phyloP scores from a whole-genome alignment of 2,888 invertebrate genomes.

The Hirtodrosophila trivittata region DNA sequence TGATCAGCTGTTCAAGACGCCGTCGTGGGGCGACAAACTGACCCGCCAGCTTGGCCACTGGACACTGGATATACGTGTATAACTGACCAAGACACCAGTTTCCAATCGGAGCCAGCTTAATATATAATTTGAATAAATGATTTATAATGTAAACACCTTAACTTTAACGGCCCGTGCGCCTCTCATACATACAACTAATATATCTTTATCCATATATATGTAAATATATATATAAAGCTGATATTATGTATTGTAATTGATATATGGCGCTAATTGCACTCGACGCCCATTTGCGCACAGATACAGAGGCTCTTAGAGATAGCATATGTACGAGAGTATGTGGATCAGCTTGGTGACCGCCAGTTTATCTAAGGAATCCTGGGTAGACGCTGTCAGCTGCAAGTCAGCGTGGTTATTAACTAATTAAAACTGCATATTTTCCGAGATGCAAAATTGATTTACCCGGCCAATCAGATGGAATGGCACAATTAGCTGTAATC shows the following conservation, averaged over 20 bases:
- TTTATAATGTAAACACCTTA: slow-evolving; percentile 78
- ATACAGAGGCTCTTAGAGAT: slow-evolving; percentile 10
- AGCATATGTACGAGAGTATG: too few species aligned
- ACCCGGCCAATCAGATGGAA: slow-evolving; percentile 43
- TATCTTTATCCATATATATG: slow-evolving; percentile 19
- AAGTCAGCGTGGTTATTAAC: slow-evolving; percentile 65
- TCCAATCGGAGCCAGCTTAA: slow-evolving; percentile 43
- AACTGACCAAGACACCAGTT: slow-evolving; percentile 40
- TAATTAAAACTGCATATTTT: slow-evolving; percentile 78
- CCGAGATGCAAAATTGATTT: slow-evolving; percentile 66
- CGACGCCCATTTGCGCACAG: slow-evolving; percentile 63
- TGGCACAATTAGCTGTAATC: slow-evolving; percentile 39
- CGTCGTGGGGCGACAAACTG: slow-evolving; percentile 56
- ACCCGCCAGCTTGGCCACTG: slow-evolving; percentile 48
- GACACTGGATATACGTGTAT: slow-evolving; percentile 19
- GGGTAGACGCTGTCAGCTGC: slow-evolving; percentile 62
- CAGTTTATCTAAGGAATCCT: slow-evolving; percentile 72
- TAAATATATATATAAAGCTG: slow-evolving; percentile 36
- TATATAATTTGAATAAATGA: slow-evolving; percentile 79
- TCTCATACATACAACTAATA: slow-evolving; percentile 31
- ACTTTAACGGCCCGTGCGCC: slow-evolving; percentile 53
- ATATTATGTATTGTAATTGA: slow-evolving; percentile 67
- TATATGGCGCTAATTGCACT: slow-evolving; percentile 76
- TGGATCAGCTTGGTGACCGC: slow-evolving; percentile 27
- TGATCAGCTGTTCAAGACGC: slow-evolving; percentile 64